phyloP scores from a whole-genome alignment of 2,888 invertebrate species.

The Aromia moschata region DNA sequence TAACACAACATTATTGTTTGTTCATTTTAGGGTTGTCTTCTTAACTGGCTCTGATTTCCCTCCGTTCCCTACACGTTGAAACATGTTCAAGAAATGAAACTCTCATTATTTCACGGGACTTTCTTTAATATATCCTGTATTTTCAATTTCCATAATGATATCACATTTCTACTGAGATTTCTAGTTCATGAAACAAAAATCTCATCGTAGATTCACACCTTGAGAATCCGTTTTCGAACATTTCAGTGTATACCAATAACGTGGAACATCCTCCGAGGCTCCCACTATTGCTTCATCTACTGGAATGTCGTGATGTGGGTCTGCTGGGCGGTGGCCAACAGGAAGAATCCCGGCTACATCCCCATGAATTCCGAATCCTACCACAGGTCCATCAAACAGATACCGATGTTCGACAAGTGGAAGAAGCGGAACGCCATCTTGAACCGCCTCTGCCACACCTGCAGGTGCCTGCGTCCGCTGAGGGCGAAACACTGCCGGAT shows the following conservation, averaged over 20 bases:
- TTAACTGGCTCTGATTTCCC: too few species aligned
- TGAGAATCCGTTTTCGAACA: too few species aligned
- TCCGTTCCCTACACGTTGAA: too few species aligned
- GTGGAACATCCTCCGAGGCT: slow-evolving; percentile 86
- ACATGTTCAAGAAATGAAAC: too few species aligned
- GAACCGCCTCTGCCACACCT: slow-evolving; percentile 89
- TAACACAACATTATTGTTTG: too few species aligned
- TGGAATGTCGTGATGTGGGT: slow-evolving; percentile 95
- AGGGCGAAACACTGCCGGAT: slow-evolving; percentile 92
- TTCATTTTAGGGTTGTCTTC: too few species aligned
- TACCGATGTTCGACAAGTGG: slow-evolving; percentile 92
- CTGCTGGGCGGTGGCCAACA: slow-evolving; percentile 88
- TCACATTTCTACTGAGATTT: too few species aligned
- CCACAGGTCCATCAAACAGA: slow-evolving; percentile 89
- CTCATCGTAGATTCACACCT: too few species aligned
- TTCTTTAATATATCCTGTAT: too few species aligned
- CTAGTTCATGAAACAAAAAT: too few species aligned
- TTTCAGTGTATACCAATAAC: slow-evolving; percentile 86
- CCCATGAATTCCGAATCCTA: slow-evolving; percentile 91
- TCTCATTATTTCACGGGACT: too few species aligned
- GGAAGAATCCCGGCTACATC: slow-evolving; percentile 89
- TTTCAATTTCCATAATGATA: too few species aligned
- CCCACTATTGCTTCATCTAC: slow-evolving; percentile 90
- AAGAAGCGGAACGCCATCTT: slow-evolving; percentile 85
- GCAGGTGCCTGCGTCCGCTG: slow-evolving; percentile 81